Evolutionary conservation across 1,140 invertebrate species (phyloP).

Genomic region (Thaumatotibia leucotreta): DNA sequence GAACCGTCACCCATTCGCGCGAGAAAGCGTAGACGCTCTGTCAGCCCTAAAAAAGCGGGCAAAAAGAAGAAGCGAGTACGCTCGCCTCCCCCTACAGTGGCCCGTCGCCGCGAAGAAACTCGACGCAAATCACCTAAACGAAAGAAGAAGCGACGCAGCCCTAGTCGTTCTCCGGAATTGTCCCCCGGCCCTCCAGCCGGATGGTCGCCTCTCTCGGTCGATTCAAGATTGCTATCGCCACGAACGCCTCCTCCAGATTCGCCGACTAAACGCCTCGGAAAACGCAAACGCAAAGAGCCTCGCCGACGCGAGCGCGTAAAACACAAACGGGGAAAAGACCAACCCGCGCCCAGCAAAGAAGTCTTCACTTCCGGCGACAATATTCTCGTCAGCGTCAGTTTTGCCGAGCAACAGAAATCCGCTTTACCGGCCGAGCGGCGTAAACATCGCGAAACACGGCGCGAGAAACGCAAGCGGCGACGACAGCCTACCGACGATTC

Average conservation of each 20-base stretch:
- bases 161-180: constrained; percentile 29
- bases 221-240: constrained; percentile 53
- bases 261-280: constrained; percentile 53
- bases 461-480: constrained; percentile 23
- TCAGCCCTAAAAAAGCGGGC: constrained; percentile 37
- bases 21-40: constrained; percentile 48
- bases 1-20: constrained; percentile 32
- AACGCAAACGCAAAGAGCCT: constrained; percentile 52
- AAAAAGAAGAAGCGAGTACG: constrained; percentile 53
- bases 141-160: constrained; percentile 31
- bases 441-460: constrained; percentile 29
- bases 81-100: constrained; percentile 47
- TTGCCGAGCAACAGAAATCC: constrained; percentile 85
- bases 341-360: constrained; percentile 85
- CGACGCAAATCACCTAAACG: constrained; percentile 39
- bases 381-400: constrained; percentile 93
- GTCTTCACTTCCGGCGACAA: constrained; percentile 95
- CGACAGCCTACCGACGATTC: constrained; percentile 25
- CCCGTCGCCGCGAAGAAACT: constrained; percentile 75
- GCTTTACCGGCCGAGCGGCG: constrained; percentile 59
- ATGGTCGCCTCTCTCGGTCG: constrained; percentile 55
- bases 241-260: constrained; percentile 69
- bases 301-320: constrained; percentile 26
- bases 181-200: constrained; percentile 20
- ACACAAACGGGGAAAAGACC: constrained; percentile 43